Evolutionary conservation across 2,888 invertebrate species (phyloP).

Genomic region (Coelopa pilipes): DNA sequence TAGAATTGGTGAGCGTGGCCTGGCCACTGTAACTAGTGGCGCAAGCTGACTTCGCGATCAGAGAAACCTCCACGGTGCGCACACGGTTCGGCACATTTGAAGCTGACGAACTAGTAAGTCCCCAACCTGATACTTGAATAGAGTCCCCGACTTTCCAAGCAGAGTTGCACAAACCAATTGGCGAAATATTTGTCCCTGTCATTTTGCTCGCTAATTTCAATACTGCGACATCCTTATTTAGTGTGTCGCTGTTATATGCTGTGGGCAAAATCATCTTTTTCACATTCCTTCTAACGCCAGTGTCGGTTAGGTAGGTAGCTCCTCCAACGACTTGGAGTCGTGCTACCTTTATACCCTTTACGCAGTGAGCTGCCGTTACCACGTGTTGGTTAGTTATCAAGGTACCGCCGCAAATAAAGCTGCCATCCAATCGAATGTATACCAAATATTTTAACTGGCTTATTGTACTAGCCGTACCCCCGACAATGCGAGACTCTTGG

Average conservation of each 20-base stretch:
- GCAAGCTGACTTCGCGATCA: slow-evolving; percentile 52
- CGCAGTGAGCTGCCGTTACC: slow-evolving; percentile 62
- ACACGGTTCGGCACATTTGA: slow-evolving; percentile 50
- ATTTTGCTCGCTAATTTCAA: slow-evolving; percentile 46
- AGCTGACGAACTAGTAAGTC: slow-evolving; percentile 48
- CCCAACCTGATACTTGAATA: slow-evolving; percentile 61
- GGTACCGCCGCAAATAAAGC: slow-evolving; percentile 61
- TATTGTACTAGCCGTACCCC: slow-evolving; percentile 53
- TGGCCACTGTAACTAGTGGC: slow-evolving; percentile 45
- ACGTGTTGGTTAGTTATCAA: slow-evolving; percentile 53
- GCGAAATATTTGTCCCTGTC: slow-evolving; percentile 50
- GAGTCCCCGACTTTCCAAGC: slow-evolving; percentile 44
- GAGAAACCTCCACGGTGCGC: slow-evolving; percentile 52
- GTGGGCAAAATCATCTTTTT: slow-evolving; percentile 46
- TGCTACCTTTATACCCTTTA: slow-evolving; percentile 45
- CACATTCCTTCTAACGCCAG: slow-evolving; percentile 43
- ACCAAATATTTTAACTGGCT: slow-evolving; percentile 57
- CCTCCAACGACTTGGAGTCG: slow-evolving; percentile 52
- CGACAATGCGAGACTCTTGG: slow-evolving; percentile 41
- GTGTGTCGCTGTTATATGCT: slow-evolving; percentile 43
- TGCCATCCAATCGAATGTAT: slow-evolving; percentile 49
- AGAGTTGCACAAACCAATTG: slow-evolving; percentile 53
- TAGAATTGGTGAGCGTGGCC: slow-evolving; percentile 53
- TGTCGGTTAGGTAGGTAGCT: slow-evolving; percentile 41
- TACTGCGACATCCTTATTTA: slow-evolving; percentile 62